Evolutionary conservation across 2,113 vertebrate genomes (phyloP).

Genomic region (Leucopternis melanops): DNA sequence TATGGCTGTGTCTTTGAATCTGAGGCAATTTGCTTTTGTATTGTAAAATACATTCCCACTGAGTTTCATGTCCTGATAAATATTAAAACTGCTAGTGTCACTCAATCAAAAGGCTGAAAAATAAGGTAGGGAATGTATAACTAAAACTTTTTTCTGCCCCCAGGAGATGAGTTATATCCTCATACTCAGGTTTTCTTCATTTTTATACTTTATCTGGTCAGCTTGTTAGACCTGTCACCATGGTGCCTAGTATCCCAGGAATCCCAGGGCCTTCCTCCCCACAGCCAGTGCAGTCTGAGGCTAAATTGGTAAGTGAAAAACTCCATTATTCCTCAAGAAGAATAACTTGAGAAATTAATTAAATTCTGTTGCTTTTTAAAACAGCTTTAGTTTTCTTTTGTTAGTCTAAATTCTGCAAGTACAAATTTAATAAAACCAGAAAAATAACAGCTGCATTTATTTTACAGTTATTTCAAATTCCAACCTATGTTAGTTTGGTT

Average conservation of each 20-base stretch:
- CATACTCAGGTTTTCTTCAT: slow-evolving; percentile 47
- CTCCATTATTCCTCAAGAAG: slow-evolving; percentile 54
- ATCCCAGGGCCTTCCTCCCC: slow-evolving; percentile 97
- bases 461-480: neutral
- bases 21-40: neutral
- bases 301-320: slow-evolving; percentile 90
- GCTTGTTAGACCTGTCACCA: slow-evolving; percentile 98
- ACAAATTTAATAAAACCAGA: neutral
- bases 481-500: neutral
- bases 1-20: neutral
- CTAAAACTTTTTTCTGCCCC: neutral
- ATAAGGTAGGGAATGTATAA: neutral
- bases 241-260: slow-evolving; percentile 97
- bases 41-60: neutral
- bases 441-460: neutral
- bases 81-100: neutral
- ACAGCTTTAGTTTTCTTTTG: neutral
- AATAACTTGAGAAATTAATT: slow-evolving; percentile 33
- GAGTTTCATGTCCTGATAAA: neutral
- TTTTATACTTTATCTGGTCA: slow-evolving; percentile 74
- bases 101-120: neutral
- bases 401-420: slow-evolving; percentile 7
- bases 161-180: slow-evolving; percentile 78
- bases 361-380: slow-evolving; percentile 13
- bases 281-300: slow-evolving; percentile 92